A percentile compares a stretch with the other conserved stretches of the same genome.
Conservation (phyloP, 2,797 vertebrate species). For the Antennarius maculatus region DNA sequence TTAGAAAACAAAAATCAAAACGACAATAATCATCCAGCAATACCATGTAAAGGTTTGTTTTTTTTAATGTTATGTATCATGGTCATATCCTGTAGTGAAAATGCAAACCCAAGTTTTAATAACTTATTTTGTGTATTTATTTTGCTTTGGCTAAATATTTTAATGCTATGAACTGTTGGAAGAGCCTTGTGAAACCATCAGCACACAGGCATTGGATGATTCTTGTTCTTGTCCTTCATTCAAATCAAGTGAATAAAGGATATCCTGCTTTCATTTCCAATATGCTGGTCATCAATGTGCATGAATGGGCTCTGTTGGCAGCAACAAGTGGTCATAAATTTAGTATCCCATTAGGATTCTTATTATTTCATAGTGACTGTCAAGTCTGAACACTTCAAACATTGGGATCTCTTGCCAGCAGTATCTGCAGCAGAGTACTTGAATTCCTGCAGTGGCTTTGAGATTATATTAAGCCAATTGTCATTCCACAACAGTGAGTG, state of each 20-base stretch:
- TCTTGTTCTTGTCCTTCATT: no score
- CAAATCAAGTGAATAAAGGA: neutral
- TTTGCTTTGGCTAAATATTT: neutral
- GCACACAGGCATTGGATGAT: no score
- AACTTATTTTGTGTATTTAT: neutral
- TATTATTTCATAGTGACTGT: constrained; percentile 40
- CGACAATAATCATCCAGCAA: neutral
- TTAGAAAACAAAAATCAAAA: neutral
- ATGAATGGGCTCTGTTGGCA: constrained; percentile 39
- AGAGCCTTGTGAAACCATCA: neutral
- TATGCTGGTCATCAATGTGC: constrained; percentile 37
- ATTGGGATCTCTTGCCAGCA: constrained; percentile 30
- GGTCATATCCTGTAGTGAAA: neutral
- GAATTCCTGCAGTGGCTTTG: constrained; percentile 43
- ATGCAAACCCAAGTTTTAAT: neutral
- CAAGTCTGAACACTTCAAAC: constrained; percentile 30
- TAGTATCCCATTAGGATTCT: constrained; percentile 38
- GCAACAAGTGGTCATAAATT: constrained; percentile 40
- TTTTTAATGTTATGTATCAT: no score
- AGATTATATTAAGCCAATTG: constrained; percentile 57
- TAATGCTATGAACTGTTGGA: neutral
- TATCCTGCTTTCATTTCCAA: constrained; percentile 25
- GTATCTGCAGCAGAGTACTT: constrained; percentile 31
- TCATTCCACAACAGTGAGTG: constrained; percentile 53
- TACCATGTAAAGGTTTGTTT: neutral